Conservation (phyloP, 2,113 vertebrate genomes). For the Gallinago paraguaiae region DNA sequence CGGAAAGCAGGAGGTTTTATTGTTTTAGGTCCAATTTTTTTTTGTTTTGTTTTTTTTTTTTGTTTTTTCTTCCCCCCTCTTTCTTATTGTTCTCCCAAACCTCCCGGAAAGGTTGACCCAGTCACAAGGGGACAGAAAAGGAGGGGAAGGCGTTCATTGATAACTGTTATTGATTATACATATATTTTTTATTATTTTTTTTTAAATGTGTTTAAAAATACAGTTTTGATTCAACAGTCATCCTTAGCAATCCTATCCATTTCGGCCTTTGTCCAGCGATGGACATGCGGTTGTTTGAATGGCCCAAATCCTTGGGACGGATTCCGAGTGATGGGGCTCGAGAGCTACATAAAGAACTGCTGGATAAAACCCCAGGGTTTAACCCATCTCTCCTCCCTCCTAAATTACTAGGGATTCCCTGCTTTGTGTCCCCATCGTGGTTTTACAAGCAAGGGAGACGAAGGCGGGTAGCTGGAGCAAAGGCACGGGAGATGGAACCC, state of each 20-base stretch:
- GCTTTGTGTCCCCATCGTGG: not conserved
- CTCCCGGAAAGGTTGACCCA: constrained; percentile 82
- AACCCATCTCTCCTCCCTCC: not conserved
- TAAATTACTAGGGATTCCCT: not conserved
- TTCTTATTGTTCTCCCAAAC: constrained; percentile 81
- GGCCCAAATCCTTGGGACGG: constrained; percentile 8
- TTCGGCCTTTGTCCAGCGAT: constrained; percentile 73
- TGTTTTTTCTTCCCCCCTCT: not conserved
- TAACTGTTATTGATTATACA: constrained; percentile 72
- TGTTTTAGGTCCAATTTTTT: constrained; percentile 86
- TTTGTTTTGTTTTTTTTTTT: too few species aligned
- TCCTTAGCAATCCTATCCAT: constrained; percentile 72
- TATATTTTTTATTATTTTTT: not conserved
- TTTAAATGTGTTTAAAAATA: constrained; percentile 37
- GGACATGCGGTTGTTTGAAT: not conserved
- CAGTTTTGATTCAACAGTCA: constrained; percentile 76
- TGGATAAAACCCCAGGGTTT: constrained; percentile 16
- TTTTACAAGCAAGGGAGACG: not conserved
- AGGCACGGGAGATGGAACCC: not conserved
- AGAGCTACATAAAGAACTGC: constrained; percentile 31
- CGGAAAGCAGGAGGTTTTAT: constrained; percentile 86
- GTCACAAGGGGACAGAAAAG: constrained; percentile 75
- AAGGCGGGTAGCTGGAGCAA: not conserved
- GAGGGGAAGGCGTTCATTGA: constrained; percentile 83
- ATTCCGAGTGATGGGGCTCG: not conserved